Evolutionary conservation across 2,888 invertebrate genomes (phyloP).

Genomic region (Ypsolopha sequella): DNA sequence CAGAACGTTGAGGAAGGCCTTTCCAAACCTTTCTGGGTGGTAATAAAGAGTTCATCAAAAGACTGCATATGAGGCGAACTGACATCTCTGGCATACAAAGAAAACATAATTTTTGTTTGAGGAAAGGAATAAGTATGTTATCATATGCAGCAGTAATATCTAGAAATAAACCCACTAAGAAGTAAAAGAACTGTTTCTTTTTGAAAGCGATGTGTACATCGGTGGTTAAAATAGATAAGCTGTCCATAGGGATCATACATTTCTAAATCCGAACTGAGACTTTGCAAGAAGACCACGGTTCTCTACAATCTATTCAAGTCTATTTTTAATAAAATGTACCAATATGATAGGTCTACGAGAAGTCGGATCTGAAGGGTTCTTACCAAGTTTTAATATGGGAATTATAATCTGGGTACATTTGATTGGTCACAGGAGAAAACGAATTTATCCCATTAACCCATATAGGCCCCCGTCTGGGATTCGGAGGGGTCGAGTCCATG

Average conservation of each 20-base stretch:
- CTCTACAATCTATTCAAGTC: conserved; percentile 12
- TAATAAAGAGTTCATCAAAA: background rate
- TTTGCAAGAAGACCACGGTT: conserved; percentile 3
- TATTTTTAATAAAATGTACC: conserved; percentile 11
- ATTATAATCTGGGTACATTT: conserved; percentile 7
- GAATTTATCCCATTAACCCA: no score
- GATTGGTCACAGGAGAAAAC: no score
- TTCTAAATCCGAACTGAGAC: conserved; percentile 13
- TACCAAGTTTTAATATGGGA: conserved; percentile 5
- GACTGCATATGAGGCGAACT: background rate
- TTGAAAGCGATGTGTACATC: background rate
- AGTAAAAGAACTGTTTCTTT: conserved; percentile 2
- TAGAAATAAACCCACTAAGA: conserved; percentile 9
- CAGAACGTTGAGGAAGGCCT: conserved; percentile 13
- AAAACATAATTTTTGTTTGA: conserved; percentile 11
- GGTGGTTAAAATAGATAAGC: background rate
- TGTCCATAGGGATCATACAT: conserved; percentile 8
- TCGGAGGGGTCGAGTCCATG: no score
- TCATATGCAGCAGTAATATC: no score
- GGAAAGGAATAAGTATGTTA: conserved; percentile 12
- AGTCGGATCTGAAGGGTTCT: conserved; percentile 3
- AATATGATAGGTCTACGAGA: conserved; percentile 10
- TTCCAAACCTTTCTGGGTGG: conserved; percentile 9
- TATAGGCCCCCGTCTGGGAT: no score
- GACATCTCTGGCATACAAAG: conserved; percentile 8